Base-by-base conservation (phyloP, 2,888 invertebrate species). In the Drosophila lutescens region DNA sequence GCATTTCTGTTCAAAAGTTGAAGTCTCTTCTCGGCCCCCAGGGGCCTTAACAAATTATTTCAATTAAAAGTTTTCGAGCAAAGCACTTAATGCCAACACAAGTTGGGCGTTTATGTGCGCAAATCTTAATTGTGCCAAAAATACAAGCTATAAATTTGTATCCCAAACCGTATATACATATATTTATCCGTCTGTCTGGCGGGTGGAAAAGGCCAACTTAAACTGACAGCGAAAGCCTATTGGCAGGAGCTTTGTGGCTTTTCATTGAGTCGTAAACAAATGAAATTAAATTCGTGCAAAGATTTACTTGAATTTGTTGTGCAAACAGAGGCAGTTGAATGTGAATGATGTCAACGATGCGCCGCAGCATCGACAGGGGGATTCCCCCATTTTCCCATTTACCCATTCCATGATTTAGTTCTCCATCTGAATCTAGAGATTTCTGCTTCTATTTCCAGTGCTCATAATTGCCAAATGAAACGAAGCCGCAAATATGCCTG, bases 41-140 rank as follows among this genome's bases (percentile, higher is more conserved):
- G n/a, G 47, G 71, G 72, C 73, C 73, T 40, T 57, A 87, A 81
- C 79, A 79, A 83, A 83, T 83, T 87, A 87, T 83, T 83, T 87
- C 83, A 87, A 83, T 83, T 87, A 87, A 81, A 83, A 83, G 85
- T 83, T 83, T 82, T 50, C 30, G 56, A 73, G 75, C 63, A 73
- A 74, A 81, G 77, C 79, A 77, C 83, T 79, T 81, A 87, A 87
- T 79, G 85, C 76, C 85, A 81, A 69, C 86, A 79, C 85, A 87
- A 81, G 74, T 81, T 81, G 71, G 66, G 77, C 81, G 77, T 78
- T 83, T 86, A 86, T 86, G 75, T 78, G 80, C 75, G 59, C 61
- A 84, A 81, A 75, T 76, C 77, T 76, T 85, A 87, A 85, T 85
- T 84, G 87, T 85, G 65, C 66, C 74, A 68, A 67, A 79, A 87